Percentiles rank a stretch among this genome's conserved stretches.
phyloP scores from a whole-genome alignment of 2,797 vertebrate genomes.

The Buceros bicornis region DNA sequence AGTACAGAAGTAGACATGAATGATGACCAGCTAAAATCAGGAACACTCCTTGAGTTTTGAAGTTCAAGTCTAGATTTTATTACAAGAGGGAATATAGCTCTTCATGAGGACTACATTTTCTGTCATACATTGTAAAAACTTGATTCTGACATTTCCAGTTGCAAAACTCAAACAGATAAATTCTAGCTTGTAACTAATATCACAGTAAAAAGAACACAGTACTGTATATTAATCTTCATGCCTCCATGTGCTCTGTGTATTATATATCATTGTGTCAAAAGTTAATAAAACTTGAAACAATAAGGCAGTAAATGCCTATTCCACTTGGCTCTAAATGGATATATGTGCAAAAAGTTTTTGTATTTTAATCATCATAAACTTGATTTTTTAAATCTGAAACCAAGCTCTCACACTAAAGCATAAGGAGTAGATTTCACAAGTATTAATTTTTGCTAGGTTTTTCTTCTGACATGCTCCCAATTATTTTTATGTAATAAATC shows the following conservation, averaged over 20 bases:
- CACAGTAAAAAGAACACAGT: not conserved
- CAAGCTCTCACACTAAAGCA: not conserved
- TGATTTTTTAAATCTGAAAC: slow-evolving; percentile 28
- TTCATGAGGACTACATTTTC: slow-evolving; percentile 1
- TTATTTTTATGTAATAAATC: not conserved
- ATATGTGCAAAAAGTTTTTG: not conserved
- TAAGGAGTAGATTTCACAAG: not conserved
- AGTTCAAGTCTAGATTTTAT: not conserved
- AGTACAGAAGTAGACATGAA: not conserved
- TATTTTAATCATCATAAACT: not conserved
- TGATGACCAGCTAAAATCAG: not conserved
- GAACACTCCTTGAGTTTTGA: not conserved
- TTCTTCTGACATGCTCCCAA: not conserved
- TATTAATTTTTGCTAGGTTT: not conserved
- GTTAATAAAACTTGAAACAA: not conserved
- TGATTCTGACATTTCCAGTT: not conserved
- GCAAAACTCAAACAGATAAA: not conserved
- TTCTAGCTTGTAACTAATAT: not conserved
- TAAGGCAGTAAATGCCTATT: not conserved
- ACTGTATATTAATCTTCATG: not conserved
- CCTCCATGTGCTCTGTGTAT: not conserved
- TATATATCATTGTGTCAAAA: not conserved
- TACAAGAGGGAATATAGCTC: not conserved
- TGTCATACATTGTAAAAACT: not conserved
- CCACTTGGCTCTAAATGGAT: not conserved